Conservation (phyloP, 1,140 invertebrate genomes). For the Papilio aristodemus region DNA sequence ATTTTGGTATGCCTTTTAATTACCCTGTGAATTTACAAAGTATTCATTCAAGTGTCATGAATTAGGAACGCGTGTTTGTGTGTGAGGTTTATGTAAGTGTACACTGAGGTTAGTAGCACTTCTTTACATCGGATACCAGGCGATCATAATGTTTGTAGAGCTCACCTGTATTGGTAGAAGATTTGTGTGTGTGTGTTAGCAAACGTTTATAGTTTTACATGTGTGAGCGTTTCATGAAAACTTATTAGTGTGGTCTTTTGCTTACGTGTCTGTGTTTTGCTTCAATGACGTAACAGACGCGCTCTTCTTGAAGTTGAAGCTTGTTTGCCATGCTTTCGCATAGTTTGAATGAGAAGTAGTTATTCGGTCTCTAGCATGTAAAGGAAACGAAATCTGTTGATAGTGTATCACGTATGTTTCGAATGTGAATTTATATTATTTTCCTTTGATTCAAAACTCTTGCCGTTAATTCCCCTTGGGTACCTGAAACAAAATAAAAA, state of each 20-base stretch:
- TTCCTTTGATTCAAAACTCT: constrained; percentile 40
- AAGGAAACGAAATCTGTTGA: constrained; percentile 56
- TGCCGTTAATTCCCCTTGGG: constrained; percentile 35
- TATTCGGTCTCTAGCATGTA: constrained; percentile 50
- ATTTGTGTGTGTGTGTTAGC: constrained; percentile 40
- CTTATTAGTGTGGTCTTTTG: constrained; percentile 39
- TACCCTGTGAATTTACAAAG: constrained; percentile 72
- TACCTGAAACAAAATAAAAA: constrained; percentile 54
- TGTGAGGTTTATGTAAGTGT: constrained; percentile 49
- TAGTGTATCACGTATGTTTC: constrained; percentile 47
- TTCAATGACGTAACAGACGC: constrained; percentile 55
- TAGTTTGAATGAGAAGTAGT: constrained; percentile 66
- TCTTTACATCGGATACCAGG: constrained; percentile 65
- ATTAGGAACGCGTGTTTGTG: constrained; percentile 51
- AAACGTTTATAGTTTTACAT: constrained; percentile 22
- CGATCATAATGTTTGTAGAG: constrained; percentile 44
- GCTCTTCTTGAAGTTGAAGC: constrained; percentile 50
- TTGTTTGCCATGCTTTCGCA: constrained; percentile 56
- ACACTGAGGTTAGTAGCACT: constrained; percentile 46
- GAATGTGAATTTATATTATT: constrained; percentile 39
- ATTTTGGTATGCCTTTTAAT: constrained; percentile 73
- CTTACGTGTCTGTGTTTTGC: constrained; percentile 43
- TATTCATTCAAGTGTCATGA: constrained; percentile 67
- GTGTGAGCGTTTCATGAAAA: constrained; percentile 36
- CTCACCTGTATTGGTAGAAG: constrained; percentile 38